A percentile compares a stretch with the other conserved stretches of the same genome.
Conservation (phyloP, 2,888 invertebrate species). For the Acholoe squamosa region DNA sequence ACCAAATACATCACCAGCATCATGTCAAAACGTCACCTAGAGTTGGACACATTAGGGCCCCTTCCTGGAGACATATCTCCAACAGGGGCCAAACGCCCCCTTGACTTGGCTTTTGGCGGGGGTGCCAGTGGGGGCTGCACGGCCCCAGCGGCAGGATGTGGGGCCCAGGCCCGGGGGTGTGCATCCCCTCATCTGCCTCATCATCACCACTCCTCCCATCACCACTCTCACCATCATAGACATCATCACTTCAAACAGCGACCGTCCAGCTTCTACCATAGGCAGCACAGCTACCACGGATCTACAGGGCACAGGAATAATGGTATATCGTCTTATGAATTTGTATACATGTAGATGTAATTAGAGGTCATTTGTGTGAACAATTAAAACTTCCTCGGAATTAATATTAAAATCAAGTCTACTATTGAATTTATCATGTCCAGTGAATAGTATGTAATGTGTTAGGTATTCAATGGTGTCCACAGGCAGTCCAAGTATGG, state of each 20-base stretch:
- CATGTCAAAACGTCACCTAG: conserved; percentile 27
- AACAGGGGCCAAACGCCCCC: conserved; percentile 43
- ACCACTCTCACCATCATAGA: neutral
- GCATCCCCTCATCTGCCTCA: neutral
- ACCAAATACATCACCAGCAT: neutral
- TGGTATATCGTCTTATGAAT: neutral
- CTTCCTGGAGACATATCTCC: conserved; percentile 44
- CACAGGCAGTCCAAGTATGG: no score
- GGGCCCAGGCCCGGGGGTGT: conserved; percentile 21
- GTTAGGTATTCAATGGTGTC: no score
- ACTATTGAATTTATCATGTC: no score
- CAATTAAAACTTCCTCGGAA: no score
- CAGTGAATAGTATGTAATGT: no score
- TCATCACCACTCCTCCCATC: conserved; percentile 13
- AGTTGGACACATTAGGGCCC: conserved; percentile 35
- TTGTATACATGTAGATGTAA: no score
- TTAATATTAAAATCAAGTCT: no score
- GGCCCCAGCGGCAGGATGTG: neutral
- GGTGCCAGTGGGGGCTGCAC: conserved; percentile 33
- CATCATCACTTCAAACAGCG: neutral
- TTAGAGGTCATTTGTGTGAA: no score
- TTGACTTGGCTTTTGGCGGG: conserved; percentile 49
- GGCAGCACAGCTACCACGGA: conserved; percentile 47
- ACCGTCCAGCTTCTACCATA: conserved; percentile 53
- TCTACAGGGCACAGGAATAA: neutral